Conservation (phyloP, 2,797 vertebrate species). For the Cyprinodon diabolis region DNA sequence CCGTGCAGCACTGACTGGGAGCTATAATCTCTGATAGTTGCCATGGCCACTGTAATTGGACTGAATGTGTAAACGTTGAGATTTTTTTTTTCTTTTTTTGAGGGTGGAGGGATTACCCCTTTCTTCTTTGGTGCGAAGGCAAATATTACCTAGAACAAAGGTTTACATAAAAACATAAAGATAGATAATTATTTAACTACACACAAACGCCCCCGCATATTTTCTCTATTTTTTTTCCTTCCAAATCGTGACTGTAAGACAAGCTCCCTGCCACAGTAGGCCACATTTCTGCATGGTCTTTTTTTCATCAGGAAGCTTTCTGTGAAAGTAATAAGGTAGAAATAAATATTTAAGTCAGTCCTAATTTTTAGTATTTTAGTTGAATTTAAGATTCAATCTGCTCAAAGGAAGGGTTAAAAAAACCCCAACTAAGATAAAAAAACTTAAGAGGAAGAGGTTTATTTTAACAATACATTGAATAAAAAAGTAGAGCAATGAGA, state of each 20-base stretch:
- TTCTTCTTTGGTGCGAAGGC: too few relatives aligned
- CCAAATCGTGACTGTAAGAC: too few relatives aligned
- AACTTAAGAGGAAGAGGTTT: neutral
- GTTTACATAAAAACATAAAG: too few relatives aligned
- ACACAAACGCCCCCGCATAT: too few relatives aligned
- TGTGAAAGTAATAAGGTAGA: neutral
- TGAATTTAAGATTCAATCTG: too few relatives aligned
- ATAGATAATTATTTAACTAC: too few relatives aligned
- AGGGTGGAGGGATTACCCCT: too few relatives aligned
- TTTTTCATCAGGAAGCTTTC: neutral
- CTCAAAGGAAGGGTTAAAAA: neutral
- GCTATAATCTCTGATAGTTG: conserved; percentile 81
- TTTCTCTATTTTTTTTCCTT: too few relatives aligned
- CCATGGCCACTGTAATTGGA: conserved; percentile 78
- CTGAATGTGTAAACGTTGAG: conserved; percentile 34
- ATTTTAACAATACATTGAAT: neutral
- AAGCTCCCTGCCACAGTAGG: too few relatives aligned
- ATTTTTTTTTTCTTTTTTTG: conserved; percentile 24
- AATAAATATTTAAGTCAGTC: conserved; percentile 5
- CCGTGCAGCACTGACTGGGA: conserved; percentile 66
- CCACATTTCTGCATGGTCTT: neutral
- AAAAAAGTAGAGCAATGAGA: neutral
- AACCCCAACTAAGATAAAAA: neutral
- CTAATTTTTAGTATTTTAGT: neutral
- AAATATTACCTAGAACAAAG: too few relatives aligned